Evolutionary conservation across 2,797 vertebrate species (phyloP), one percentile per base, ranked within the genome.

Genomic region (Gymnocypris eckloni): DNA sequence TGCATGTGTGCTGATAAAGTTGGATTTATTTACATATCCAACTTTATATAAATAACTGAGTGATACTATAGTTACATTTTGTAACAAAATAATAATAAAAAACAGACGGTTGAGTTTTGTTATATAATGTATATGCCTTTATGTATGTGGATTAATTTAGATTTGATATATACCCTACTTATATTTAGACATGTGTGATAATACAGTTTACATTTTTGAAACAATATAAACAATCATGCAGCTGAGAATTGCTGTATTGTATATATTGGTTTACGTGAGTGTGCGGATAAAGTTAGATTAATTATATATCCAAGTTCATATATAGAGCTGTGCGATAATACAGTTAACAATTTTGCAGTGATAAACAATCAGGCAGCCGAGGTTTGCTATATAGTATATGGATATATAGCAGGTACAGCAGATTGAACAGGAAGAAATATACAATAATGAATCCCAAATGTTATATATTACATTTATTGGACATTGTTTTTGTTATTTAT

Each of bases 401-500:
- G 20, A 56, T 56, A 22, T 56, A 56, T 3, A 56, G n/a, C 22
- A 25, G 22, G 22, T 43, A 72, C 12, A 25, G 3, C n/a, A 25
- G 22, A 41, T 45, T 72, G 22, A 72, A 71, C 6, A 9, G 41
- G 22, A 25, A 48, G 15, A 45, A 10, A 39, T 28, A 64, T 37
- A 20, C 7, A 67, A 15, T 45, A 41, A 20, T 69, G 69, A 71
- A 71, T 43, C 69, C 5, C 22, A 43, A 70, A 2, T 7, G 1
- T 15, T 48, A 13, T 9, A 10, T 16, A 33, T 33, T 6, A 28
- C 56, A 64, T 64, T 66, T 15, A 25, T 56, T 48, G 12, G 11
- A 16, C 16, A 48, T 33, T 33, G 25, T 20, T n/a, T 15, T n/a
- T 45, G 83, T 13, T 50, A 52, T 64, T 66, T 88, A 82, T 85